phyloP scores from a whole-genome alignment of 2,888 invertebrate genomes.

The Nudaria mundana region DNA sequence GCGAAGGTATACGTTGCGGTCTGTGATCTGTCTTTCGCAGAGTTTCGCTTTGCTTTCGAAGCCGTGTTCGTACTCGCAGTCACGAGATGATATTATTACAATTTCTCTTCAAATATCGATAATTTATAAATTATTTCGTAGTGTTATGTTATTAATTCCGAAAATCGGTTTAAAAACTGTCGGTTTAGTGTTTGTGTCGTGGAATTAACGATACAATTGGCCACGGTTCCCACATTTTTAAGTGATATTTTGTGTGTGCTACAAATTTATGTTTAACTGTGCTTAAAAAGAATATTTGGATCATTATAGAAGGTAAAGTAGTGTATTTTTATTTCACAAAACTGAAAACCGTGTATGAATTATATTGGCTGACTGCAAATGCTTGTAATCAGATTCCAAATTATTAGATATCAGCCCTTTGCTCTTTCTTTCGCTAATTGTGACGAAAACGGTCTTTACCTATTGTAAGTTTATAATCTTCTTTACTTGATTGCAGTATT shows the following conservation, averaged over 20 bases:
- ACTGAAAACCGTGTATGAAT: conserved; percentile 25
- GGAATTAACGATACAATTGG: conserved; percentile 50
- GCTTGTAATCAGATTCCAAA: conserved; percentile 9
- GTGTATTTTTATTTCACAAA: conserved; percentile 21
- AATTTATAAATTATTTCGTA: conserved; percentile 48
- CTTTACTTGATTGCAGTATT: background rate
- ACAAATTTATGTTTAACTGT: conserved; percentile 60
- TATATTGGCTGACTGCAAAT: conserved; percentile 14
- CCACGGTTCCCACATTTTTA: conserved; percentile 49
- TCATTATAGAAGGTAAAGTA: conserved; percentile 51
- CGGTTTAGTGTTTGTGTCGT: conserved; percentile 56
- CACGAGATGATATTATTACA: conserved; percentile 69
- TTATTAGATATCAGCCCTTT: conserved; percentile 20
- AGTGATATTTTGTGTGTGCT: conserved; percentile 66
- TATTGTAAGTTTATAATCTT: no score
- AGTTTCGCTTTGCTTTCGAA: conserved; percentile 66
- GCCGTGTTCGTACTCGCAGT: conserved; percentile 75
- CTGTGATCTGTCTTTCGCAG: conserved; percentile 69
- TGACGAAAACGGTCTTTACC: no score
- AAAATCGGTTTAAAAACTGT: conserved; percentile 46
- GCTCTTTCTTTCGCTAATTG: conserved; percentile 22
- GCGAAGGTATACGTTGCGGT: conserved; percentile 61
- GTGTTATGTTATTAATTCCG: conserved; percentile 57
- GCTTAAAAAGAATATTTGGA: conserved; percentile 53
- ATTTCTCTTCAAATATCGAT: conserved; percentile 64